A percentile compares a stretch with the other conserved stretches of the same genome.
Evolutionary conservation across 2,888 invertebrate genomes (phyloP).

Genomic region (Tiliacea citrago): DNA sequence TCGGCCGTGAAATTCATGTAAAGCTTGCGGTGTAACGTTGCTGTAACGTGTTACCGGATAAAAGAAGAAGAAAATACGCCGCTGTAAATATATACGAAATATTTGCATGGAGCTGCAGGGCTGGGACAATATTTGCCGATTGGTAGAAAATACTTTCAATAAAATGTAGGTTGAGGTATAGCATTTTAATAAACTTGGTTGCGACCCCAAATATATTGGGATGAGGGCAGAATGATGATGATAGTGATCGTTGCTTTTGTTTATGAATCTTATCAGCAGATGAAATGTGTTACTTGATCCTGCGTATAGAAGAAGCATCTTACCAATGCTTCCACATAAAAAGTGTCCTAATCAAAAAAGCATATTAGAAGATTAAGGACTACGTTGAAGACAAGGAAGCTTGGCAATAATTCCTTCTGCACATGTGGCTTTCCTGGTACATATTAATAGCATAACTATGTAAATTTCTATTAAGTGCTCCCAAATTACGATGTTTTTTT

Average conservation of each 20-base stretch:
- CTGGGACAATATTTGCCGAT: slow-evolving; percentile 45
- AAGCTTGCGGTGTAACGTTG: slow-evolving; percentile 71
- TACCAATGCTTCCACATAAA: no score
- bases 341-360: no score
- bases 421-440: no score
- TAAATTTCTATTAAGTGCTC: no score
- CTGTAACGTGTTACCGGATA: slow-evolving; percentile 70
- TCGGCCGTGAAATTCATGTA: slow-evolving; percentile 72
- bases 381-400: no score
- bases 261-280: not conserved
- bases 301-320: not conserved
- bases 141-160: slow-evolving; percentile 2
- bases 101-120: slow-evolving; percentile 63
- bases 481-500: no score
- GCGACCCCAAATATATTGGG: not conserved
- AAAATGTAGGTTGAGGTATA: not conserved
- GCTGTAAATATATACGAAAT: slow-evolving; percentile 66
- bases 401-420: no score
- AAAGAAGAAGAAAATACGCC: slow-evolving; percentile 69
- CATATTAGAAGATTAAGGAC: no score
- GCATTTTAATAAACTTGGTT: not conserved
- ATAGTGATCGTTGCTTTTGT: not conserved
- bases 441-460: no score
- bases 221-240: not conserved
- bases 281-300: not conserved